Conservation (phyloP, 64 coral and sea anemone species). For the Dendronephthya gigantea region DNA sequence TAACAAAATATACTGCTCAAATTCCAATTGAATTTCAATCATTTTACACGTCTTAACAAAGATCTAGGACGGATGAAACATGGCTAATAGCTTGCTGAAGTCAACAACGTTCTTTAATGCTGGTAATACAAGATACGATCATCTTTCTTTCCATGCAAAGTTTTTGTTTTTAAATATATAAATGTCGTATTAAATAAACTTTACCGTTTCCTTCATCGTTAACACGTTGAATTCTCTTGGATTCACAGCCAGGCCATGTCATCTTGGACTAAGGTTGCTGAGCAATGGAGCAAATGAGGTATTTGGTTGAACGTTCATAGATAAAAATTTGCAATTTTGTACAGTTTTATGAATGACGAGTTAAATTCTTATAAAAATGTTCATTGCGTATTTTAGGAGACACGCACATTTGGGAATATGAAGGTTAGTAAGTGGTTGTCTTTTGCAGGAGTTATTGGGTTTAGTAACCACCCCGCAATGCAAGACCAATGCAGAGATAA, state of each 20-base stretch:
- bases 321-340: background rate
- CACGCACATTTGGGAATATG: constrained; percentile 50
- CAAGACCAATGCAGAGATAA: no score
- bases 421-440: constrained; percentile 35
- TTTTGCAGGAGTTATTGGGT: background rate
- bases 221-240: background rate
- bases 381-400: constrained; percentile 21
- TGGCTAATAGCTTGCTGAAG: background rate
- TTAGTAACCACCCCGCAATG: no score
- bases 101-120: background rate
- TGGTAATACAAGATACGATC: background rate
- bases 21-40: no score
- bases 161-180: background rate
- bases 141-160: background rate
- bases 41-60: no score
- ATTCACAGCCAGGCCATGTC: background rate
- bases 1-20: no score
- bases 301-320: background rate
- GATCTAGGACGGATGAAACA: background rate
- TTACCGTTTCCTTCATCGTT: background rate
- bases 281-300: background rate
- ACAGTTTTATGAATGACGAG: background rate
- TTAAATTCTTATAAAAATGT: background rate
- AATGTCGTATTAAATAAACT: background rate
- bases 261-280: background rate